A percentile compares a stretch with the other conserved stretches of the same genome.
Evolutionary conservation across 2,888 invertebrate species (phyloP).

Genomic region (Tipula confusa): DNA sequence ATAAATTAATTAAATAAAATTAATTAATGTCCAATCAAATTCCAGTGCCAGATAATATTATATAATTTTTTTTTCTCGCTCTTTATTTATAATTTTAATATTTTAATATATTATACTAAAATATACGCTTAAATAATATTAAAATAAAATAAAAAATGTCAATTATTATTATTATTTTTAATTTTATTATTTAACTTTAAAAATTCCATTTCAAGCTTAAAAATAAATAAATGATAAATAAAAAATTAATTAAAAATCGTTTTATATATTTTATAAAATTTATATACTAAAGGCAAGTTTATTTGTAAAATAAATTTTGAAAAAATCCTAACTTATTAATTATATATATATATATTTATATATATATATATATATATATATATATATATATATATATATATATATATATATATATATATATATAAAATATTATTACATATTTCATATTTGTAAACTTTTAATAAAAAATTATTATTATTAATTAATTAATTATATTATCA

Average conservation of each 20-base stretch:
- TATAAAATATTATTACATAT: no score
- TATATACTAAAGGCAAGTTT: neutral
- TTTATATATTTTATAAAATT: neutral
- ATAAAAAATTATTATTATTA: neutral
- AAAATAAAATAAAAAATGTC: neutral
- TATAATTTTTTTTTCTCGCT: neutral
- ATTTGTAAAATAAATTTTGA: constrained; percentile 20
- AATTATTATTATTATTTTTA: neutral
- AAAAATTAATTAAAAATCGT: no score
- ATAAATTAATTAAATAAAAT: neutral
- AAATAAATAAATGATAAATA: neutral
- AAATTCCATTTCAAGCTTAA: neutral
- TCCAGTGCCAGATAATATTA: constrained; percentile 12
- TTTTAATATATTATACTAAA: neutral
- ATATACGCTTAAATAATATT: constrained; percentile 10
- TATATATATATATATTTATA: no score
- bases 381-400: no score
- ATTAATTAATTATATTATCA: neutral
- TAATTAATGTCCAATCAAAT: neutral
- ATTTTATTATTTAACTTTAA: neutral
- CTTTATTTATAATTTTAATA: no score
- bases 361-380: no score
- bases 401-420: no score
- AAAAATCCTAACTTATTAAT: constrained; percentile 28
- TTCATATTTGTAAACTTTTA: constrained; percentile 25